Evolutionary conservation across 2,888 invertebrate genomes (phyloP).

Genomic region (Melipona bicolor): DNA sequence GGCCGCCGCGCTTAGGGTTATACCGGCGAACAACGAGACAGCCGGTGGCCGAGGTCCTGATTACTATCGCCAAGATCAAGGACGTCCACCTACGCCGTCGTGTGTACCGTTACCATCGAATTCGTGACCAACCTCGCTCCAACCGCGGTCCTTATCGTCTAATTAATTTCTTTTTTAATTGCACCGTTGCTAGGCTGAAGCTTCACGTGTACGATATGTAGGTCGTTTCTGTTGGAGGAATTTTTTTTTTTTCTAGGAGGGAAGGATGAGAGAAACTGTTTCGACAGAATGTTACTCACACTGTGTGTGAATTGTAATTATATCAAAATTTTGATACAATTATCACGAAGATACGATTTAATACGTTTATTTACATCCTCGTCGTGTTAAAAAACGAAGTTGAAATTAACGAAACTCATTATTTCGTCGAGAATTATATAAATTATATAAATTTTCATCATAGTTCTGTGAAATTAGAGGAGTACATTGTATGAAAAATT

Average conservation of each 20-base stretch:
- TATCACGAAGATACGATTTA: neutral
- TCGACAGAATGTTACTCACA: neutral
- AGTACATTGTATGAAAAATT: no score
- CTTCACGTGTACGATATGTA: neutral
- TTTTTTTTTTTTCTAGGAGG: neutral
- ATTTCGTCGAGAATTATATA: no score
- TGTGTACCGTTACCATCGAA: slow-evolving; percentile 67
- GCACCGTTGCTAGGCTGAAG: neutral
- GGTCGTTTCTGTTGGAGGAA: neutral
- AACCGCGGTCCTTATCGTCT: slow-evolving; percentile 9
- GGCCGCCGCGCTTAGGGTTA: slow-evolving; percentile 42
- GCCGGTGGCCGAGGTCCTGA: slow-evolving; percentile 62
- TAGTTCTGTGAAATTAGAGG: no score
- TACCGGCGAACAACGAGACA: slow-evolving; percentile 51
- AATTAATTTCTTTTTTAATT: slow-evolving; percentile 54
- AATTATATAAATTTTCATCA: no score
- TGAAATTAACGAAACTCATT: neutral
- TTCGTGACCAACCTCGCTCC: slow-evolving; percentile 47
- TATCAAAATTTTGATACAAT: no score
- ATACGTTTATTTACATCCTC: neutral
- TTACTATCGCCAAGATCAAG: slow-evolving; percentile 69
- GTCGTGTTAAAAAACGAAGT: neutral
- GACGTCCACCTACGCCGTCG: slow-evolving; percentile 67
- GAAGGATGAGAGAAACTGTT: neutral
- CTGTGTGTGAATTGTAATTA: no score